Conservation (phyloP, 2,113 vertebrate genomes). For the Cettia cetti region DNA sequence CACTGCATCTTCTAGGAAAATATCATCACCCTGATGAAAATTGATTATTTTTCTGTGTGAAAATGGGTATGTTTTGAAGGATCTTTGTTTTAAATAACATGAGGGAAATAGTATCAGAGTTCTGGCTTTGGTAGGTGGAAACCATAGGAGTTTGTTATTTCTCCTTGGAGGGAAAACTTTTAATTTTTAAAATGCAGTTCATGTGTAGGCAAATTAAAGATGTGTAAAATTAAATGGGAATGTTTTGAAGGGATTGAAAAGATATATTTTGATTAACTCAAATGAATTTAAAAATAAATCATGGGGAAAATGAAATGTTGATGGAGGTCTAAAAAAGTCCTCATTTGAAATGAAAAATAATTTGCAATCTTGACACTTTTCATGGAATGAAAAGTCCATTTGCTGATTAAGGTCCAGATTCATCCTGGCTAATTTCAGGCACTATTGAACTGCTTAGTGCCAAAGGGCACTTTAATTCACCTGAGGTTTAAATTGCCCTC, state of each 20-base stretch:
- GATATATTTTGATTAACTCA: constrained; percentile 41
- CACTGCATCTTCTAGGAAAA: background rate
- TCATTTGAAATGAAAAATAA: constrained; percentile 57
- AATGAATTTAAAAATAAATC: constrained; percentile 58
- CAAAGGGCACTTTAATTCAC: constrained; percentile 60
- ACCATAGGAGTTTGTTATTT: background rate
- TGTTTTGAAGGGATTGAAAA: constrained; percentile 34
- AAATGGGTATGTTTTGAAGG: background rate
- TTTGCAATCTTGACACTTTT: constrained; percentile 62
- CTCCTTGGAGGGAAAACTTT: background rate
- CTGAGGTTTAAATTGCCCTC: constrained; percentile 34
- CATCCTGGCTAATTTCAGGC: constrained; percentile 39
- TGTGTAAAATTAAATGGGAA: constrained; percentile 42
- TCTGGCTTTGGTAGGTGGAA: background rate
- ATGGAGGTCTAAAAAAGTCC: background rate
- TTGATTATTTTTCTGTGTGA: background rate
- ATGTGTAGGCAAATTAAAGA: constrained; percentile 12
- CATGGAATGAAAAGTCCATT: constrained; percentile 58
- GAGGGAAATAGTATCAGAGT: background rate
- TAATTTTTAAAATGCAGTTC: constrained; percentile 54
- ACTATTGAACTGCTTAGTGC: constrained; percentile 33
- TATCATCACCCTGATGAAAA: background rate
- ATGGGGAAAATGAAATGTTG: constrained; percentile 16
- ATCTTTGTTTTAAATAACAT: background rate
- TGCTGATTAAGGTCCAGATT: constrained; percentile 55